phyloP scores from a whole-genome alignment of 2,888 invertebrate species.

The Noctuana brunneofusca region DNA sequence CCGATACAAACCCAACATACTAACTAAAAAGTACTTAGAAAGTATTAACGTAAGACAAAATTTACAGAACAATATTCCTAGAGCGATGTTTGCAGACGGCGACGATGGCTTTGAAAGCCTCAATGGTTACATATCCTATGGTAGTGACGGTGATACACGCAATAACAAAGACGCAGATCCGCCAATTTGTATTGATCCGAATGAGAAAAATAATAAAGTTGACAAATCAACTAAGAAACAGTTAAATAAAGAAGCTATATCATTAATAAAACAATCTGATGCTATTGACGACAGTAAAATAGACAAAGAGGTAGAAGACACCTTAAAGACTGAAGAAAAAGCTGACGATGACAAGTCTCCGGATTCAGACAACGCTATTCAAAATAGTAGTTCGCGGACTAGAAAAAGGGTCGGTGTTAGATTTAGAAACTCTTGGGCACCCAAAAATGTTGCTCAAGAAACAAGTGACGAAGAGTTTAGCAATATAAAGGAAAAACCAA shows the following conservation, averaged over 20 bases:
- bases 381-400: conserved; percentile 59
- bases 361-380: conserved; percentile 60
- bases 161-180: conserved; percentile 44
- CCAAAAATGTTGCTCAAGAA: conserved; percentile 56
- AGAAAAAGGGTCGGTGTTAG: conserved; percentile 67
- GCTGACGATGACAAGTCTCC: conserved; percentile 68
- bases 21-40: conserved; percentile 75
- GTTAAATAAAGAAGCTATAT: conserved; percentile 18
- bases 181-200: conserved; percentile 31
- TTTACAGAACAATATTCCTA: conserved; percentile 52
- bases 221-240: conserved; percentile 22
- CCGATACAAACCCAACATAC: conserved; percentile 61
- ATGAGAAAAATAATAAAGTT: conserved; percentile 24
- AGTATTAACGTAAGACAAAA: conserved; percentile 69
- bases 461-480: conserved; percentile 69
- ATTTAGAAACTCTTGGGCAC: conserved; percentile 69
- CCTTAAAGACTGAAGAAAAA: conserved; percentile 54
- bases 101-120: conserved; percentile 94
- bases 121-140: conserved; percentile 90
- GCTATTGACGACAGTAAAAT: conserved; percentile 32
- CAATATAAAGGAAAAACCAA: conserved; percentile 60
- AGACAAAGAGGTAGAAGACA: conserved; percentile 36
- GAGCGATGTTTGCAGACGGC: conserved; percentile 75
- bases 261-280: conserved; percentile 24
- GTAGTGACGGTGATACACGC: conserved; percentile 77